These are phyloP conservation scores for Meleagris gallopavo DNA, from an alignment of 2,113 vertebrate genomes.

Conservation along the genomic window DNA sequence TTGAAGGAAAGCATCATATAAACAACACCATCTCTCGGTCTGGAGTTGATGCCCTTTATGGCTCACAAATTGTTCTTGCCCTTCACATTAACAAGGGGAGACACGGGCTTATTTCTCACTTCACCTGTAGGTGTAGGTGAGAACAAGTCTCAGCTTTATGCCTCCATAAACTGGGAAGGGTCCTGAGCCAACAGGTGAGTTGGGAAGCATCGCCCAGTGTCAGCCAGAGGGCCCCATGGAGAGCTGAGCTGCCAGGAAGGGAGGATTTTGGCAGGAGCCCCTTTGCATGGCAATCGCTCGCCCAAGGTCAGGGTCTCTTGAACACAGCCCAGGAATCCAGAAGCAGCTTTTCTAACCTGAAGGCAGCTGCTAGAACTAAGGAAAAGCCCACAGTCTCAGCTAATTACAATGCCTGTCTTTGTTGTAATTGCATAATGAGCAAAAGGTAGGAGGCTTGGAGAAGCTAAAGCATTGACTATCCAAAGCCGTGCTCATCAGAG, in stretches of 20 bases:
- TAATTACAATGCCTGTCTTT: too few species aligned
- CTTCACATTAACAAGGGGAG: background rate
- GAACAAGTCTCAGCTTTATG: background rate
- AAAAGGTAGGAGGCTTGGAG: background rate
- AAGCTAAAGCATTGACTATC: background rate
- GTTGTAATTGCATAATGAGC: fast-evolving
- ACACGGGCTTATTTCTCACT: background rate
- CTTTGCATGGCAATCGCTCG: fast-evolving
- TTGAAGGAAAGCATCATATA: too few species aligned
- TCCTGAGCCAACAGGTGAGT: background rate
- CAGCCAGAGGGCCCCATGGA: fast-evolving
- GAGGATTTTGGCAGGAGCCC: background rate
- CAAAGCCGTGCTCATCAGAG: fast-evolving
- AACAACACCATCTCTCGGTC: background rate
- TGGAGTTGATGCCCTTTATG: background rate
- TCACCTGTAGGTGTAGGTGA: background rate
- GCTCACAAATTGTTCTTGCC: background rate
- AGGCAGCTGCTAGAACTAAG: background rate
- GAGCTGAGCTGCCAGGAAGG: background rate
- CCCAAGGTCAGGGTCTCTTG: fast-evolving
- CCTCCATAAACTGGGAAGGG: background rate
- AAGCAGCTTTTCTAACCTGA: background rate
- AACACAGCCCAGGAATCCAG: fast-evolving
- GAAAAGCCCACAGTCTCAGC: background rate
- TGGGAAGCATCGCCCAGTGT: background rate